Evolutionary conservation across 2,888 invertebrate species (phyloP).

Genomic region (Orchesella flavescens): DNA sequence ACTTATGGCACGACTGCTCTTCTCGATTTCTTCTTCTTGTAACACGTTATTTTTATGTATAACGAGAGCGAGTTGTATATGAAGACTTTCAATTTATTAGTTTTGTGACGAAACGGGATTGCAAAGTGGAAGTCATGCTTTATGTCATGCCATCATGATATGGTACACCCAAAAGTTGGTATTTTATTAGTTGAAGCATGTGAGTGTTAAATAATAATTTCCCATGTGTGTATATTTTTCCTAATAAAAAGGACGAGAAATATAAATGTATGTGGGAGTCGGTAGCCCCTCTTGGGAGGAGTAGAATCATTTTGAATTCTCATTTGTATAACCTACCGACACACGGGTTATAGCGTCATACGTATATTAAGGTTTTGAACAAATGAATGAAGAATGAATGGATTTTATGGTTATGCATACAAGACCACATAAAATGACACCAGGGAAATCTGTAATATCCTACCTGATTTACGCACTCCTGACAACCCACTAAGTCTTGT

Average conservation of each 20-base stretch:
- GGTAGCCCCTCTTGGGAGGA: conserved; percentile 12
- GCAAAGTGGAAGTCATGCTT: background rate
- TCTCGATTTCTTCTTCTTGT: background rate
- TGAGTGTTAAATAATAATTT: conserved; percentile 54
- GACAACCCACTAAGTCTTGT: conserved; percentile 20
- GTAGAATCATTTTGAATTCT: conserved; percentile 34
- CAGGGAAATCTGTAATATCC: conserved; percentile 41
- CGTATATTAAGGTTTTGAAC: conserved; percentile 2
- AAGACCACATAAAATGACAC: conserved; percentile 43
- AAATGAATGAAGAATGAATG: conserved; percentile 26
- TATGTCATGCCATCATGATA: background rate
- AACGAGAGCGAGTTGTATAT: background rate
- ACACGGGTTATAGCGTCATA: background rate
- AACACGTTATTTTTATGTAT: background rate
- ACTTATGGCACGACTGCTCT: background rate
- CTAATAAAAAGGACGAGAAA: background rate
- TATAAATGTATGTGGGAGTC: background rate
- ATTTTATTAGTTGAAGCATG: conserved; percentile 7
- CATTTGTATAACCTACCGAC: conserved; percentile 22
- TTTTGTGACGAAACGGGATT: conserved; percentile 20
- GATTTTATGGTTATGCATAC: conserved; percentile 53
- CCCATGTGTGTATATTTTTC: conserved; percentile 26
- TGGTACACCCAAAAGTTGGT: background rate
- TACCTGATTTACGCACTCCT: conserved; percentile 29
- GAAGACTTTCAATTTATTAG: conserved; percentile 57